phyloP scores from a whole-genome alignment of 2,113 vertebrate genomes.

The Sceloporus tristichus region DNA sequence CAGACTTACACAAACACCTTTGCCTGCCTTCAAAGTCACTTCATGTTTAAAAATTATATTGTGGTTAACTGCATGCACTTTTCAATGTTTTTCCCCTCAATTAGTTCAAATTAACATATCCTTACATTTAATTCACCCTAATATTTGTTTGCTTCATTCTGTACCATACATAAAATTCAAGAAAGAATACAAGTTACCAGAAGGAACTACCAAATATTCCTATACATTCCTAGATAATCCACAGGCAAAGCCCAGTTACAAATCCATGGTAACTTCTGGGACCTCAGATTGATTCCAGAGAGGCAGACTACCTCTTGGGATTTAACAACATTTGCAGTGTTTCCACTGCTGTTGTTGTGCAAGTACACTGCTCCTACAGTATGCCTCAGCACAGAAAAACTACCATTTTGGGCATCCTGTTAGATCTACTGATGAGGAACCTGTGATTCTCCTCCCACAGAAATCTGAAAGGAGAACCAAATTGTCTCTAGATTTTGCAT shows the following conservation, averaged over 20 bases:
- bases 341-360: neutral
- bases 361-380: neutral
- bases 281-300: neutral
- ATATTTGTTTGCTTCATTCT: neutral
- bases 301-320: neutral
- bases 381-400: neutral
- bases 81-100: neutral
- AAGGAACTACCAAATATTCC: neutral
- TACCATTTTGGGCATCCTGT: neutral
- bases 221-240: neutral
- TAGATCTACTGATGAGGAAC: neutral
- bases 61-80: constrained; percentile 4
- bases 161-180: neutral
- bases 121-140: neutral
- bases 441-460: neutral
- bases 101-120: neutral
- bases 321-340: neutral
- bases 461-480: neutral
- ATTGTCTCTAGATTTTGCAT: neutral
- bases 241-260: neutral
- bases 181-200: neutral
- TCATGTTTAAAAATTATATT: neutral
- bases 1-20: constrained; percentile 41
- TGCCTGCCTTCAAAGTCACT: constrained; percentile 56
- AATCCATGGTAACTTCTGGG: neutral